A percentile compares a stretch with the other conserved stretches of the same genome.
These are phyloP conservation scores for Deroptyus accipitrinus DNA, from an alignment of 2,113 vertebrate genomes.

Conservation along the genomic window DNA sequence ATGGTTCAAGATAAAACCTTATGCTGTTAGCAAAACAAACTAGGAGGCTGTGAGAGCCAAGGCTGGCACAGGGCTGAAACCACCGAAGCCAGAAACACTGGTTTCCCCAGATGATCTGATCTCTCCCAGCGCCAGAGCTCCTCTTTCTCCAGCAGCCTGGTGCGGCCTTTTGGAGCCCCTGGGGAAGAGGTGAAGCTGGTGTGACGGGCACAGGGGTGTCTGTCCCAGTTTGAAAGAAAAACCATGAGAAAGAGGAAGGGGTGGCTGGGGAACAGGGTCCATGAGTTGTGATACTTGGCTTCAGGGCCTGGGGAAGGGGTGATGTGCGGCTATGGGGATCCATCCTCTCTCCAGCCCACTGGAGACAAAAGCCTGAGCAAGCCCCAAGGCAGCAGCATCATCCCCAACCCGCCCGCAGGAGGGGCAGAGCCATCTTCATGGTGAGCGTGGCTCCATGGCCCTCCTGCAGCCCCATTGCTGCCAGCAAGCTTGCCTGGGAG, in stretches of 20 bases:
- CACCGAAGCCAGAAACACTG: constrained; percentile 58
- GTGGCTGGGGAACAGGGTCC: neutral
- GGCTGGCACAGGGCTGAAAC: constrained; percentile 56
- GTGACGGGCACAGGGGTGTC: neutral
- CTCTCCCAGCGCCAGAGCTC: neutral
- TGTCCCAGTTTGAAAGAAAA: neutral
- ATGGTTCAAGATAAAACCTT: constrained; percentile 61
- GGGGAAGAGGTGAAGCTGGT: constrained; percentile 5
- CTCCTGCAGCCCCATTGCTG: rapidly evolving
- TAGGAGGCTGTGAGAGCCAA: constrained; percentile 53
- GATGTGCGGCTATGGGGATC: neutral
- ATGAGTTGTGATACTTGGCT: neutral
- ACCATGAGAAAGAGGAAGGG: neutral
- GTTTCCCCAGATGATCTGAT: constrained; percentile 48
- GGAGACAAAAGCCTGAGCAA: neutral
- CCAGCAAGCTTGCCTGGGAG: neutral
- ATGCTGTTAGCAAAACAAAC: constrained; percentile 68
- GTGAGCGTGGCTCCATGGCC: neutral
- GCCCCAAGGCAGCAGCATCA: neutral
- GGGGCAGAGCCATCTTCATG: neutral
- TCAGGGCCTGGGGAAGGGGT: neutral
- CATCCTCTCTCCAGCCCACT: neutral
- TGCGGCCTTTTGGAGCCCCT: neutral
- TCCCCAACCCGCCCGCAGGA: rapidly evolving
- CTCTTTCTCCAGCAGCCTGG: neutral